A percentile compares a stretch with the other conserved stretches of the same genome.
phyloP scores from a whole-genome alignment of 2,888 invertebrate genomes.

The Nymphalis urticae region DNA sequence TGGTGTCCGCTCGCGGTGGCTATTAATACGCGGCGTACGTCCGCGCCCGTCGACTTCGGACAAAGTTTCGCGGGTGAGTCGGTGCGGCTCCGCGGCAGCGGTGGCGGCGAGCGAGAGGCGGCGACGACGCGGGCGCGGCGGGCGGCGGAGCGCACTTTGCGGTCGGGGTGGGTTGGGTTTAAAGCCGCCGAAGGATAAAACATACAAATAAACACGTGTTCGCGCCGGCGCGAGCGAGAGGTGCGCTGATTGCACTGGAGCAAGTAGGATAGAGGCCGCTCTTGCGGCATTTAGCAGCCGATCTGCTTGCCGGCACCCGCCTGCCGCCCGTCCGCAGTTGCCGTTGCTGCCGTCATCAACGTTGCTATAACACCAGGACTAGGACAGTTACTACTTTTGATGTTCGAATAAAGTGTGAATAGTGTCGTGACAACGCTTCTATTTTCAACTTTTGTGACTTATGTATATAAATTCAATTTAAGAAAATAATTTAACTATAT shows the following conservation, averaged over 20 bases:
- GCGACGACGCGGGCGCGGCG: constrained; percentile 80
- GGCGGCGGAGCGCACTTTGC: constrained; percentile 83
- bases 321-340: constrained; percentile 44
- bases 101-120: constrained; percentile 75
- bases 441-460: not conserved
- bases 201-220: constrained; percentile 84
- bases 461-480: not conserved
- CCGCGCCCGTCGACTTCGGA: constrained; percentile 80
- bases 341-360: constrained; percentile 39
- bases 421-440: constrained; percentile 21
- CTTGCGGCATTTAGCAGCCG: constrained; percentile 79
- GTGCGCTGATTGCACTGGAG: constrained; percentile 60
- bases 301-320: constrained; percentile 55
- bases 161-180: constrained; percentile 86
- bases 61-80: constrained; percentile 79
- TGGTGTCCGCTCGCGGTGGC: constrained; percentile 74
- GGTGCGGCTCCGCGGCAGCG: constrained; percentile 69
- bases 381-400: constrained; percentile 10
- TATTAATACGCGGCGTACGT: constrained; percentile 79
- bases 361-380: constrained; percentile 18
- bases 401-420: constrained; percentile 29
- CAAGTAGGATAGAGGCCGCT: constrained; percentile 69
- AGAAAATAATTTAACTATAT: too few species aligned
- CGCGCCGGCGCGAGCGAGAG: constrained; percentile 83
- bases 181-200: constrained; percentile 85